Base-by-base conservation (phyloP, 2,797 vertebrate genomes). In the Sebastes vulpes region DNA sequence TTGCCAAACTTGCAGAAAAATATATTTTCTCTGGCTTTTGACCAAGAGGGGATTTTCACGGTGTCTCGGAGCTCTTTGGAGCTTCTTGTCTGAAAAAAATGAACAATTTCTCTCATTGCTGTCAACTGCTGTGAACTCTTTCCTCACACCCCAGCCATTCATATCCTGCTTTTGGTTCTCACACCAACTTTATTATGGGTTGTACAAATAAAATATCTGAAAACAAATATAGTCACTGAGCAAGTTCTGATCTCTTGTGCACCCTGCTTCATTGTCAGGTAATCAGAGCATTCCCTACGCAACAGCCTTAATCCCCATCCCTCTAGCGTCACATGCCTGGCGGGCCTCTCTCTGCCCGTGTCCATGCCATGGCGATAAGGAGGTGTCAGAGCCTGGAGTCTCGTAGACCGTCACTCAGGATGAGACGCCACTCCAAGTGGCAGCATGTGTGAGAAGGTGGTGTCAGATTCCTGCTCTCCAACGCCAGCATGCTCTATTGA, bases 401-500 rank as follows among this genome's bases (percentile, higher is more conserved):
- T 92, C 87, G 90, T 91, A 89, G 88, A 84, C 92, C 90, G 84
- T 95, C 96, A 96, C 95, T 96, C 96, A 94, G 92, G 90, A 93
- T 85, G 93, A 94, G 89, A 94, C 87, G 89, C 94, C 90, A 92
- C 93, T 92, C 92, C 90, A 95, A 96, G 95, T 95, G 95, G 93
- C 85, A 90, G 87, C 83, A 78, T 93, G 87, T 88, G 90, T 89
- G 85, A 89, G 80, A 94, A 89, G 89, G 95, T 96, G 96, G 95
- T 95, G 96, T 96, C 94, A 97, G 93, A 97, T 97, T 97, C 96
- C 96, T 96, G 94, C 91, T 95, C 92, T 94, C 89, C 82, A 91
- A 84, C 77, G 78, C 86, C 84, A 93, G 91, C 91, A 72, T 87
- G 86, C 87, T 89, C 92, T 92, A 94, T 89, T 83, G 73, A 86